Base-by-base conservation (phyloP, 2,797 vertebrate genomes). In the Linurgus olivaceus region DNA sequence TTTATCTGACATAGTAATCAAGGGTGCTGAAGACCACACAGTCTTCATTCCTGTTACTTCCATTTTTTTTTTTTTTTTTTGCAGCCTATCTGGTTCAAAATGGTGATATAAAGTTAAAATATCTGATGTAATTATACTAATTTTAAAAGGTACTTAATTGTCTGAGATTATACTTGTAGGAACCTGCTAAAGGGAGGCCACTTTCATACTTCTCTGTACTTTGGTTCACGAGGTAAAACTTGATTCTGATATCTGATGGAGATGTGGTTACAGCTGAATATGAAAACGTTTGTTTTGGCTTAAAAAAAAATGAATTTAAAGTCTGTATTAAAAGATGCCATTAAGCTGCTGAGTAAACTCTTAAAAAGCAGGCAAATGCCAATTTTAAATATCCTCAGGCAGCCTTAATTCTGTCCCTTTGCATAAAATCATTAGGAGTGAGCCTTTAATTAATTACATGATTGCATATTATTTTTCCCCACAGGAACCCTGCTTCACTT, bases 371-470 rank as follows among this genome's bases (percentile, higher is more conserved):
- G 65, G 11, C 74, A 93, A 93, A 96, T 95, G 81, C 81, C 92
- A 84, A 82, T 96, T 96, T 95, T 80, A 86, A 61, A 67, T 91
- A 85, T 91, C 89, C 79, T 96, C 38, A 71, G 89, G 96, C 94
- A 93, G 52, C 68, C 52, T 94, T 85, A 94, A 88, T 94, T 91
- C 71, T 94, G 90, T 95, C 92, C 88, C 80, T 92, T 93, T 82
- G 71, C 77, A 96, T 93, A 63, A 94, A 95, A 81, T 94, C 92
- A 91, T 95, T 95, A 95, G 29, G 57, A 90, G 25, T 76, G 86
- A 80, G 70, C 65, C 44, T 95, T 91, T 91, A 95, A 93, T 95
- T 95, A 95, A 95, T 96, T 92, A 95, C 92, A 66, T 68, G 47
- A 58, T 78, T 79, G 40, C 71, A n/a, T 92, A 82, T 81, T 94